A percentile compares a stretch with the other conserved stretches of the same genome.
phyloP scores from a whole-genome alignment of 2,797 vertebrate genomes.

The Morelia viridis region DNA sequence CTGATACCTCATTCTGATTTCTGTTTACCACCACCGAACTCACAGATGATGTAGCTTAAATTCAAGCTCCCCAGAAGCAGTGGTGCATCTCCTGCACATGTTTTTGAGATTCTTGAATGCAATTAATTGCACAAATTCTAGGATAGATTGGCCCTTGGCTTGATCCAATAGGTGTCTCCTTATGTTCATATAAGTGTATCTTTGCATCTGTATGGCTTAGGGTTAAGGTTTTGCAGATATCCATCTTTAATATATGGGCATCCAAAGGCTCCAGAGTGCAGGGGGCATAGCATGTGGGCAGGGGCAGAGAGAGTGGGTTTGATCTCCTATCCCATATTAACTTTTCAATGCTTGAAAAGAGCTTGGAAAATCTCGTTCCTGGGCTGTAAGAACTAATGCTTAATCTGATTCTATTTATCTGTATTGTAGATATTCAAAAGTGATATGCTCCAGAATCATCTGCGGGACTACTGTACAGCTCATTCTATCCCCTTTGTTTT shows the following conservation, averaged over 20 bases:
- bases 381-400: background rate
- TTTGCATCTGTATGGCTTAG: background rate
- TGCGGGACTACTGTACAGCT: background rate
- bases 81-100: background rate
- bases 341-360: background rate
- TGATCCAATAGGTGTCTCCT: background rate
- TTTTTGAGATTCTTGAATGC: background rate
- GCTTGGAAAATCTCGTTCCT: background rate
- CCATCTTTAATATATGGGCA: background rate
- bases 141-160: background rate
- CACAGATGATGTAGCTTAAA: background rate
- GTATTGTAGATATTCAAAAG: background rate
- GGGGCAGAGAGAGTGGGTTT: background rate
- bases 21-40: background rate
- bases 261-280: background rate
- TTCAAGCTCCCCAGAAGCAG: background rate
- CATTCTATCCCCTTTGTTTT: too few species aligned
- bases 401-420: background rate
- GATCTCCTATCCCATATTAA: background rate
- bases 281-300: background rate
- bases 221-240: background rate
- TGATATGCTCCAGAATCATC: background rate
- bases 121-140: background rate
- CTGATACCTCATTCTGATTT: background rate
- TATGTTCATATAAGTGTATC: background rate